These are phyloP conservation scores for Neogale vison DNA, from an alignment of 2,113 vertebrate genomes.

Conservation along the genomic window DNA sequence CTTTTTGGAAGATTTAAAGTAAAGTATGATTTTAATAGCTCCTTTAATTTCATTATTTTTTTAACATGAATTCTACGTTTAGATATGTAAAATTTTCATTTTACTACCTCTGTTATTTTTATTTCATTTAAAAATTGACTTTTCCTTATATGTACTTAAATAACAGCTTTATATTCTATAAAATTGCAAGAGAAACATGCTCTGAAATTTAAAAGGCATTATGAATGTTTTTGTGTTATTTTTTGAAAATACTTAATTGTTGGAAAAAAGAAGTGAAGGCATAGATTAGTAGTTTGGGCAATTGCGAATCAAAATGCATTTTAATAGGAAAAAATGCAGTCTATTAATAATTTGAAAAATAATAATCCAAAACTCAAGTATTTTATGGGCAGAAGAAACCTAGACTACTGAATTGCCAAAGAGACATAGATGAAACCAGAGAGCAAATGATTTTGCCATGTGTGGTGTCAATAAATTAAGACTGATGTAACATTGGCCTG, in stretches of 20 bases:
- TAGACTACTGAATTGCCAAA: conserved; percentile 49
- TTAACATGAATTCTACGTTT: background rate
- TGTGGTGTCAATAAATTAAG: conserved; percentile 69
- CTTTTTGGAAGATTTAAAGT: background rate
- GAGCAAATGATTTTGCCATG: conserved; percentile 69
- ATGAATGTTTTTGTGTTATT: conserved; percentile 16
- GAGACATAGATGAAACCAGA: conserved; percentile 66
- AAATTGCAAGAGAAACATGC: conserved; percentile 19
- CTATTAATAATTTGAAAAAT: conserved; percentile 72
- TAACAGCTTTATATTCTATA: background rate
- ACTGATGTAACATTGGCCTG: conserved; percentile 60
- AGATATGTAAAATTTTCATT: background rate
- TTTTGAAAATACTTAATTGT: conserved; percentile 13
- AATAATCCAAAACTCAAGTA: conserved; percentile 60
- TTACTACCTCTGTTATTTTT: background rate
- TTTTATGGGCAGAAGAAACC: conserved; percentile 67
- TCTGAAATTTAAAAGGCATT: background rate
- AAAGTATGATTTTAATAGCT: background rate
- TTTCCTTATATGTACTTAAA: background rate
- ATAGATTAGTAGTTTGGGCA: conserved; percentile 11
- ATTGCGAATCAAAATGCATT: conserved; percentile 47
- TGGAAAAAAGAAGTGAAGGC: background rate
- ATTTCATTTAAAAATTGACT: background rate
- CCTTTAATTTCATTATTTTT: background rate
- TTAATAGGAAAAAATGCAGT: conserved; percentile 21